Conservation (phyloP, 2,113 vertebrate species). For the Pelmatolapia mariae region DNA sequence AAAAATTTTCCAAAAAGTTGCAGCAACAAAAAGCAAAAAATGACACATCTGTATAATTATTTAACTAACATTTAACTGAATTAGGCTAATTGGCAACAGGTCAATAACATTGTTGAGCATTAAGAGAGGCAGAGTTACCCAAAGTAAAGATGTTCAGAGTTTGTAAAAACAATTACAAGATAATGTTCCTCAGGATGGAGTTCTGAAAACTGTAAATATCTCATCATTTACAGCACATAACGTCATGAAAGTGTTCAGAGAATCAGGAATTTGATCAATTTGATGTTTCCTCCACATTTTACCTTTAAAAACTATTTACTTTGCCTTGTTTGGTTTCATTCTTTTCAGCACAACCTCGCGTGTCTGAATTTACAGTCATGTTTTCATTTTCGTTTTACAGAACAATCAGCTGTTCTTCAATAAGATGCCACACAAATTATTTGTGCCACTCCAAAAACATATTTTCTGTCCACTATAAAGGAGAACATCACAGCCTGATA, state of each 20-base stretch:
- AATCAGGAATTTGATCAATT: background rate
- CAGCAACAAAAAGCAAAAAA: background rate
- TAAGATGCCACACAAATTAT: too few relatives aligned
- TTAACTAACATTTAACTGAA: background rate
- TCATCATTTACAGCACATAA: background rate
- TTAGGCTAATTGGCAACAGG: background rate
- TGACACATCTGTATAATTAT: background rate
- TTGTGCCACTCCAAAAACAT: too few relatives aligned
- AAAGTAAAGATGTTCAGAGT: background rate
- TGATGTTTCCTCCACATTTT: too few relatives aligned
- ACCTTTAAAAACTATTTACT: too few relatives aligned
- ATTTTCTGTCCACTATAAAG: too few relatives aligned
- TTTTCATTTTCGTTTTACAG: too few relatives aligned
- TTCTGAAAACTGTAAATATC: fast-evolving
- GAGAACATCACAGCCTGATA: too few relatives aligned
- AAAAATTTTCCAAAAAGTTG: background rate
- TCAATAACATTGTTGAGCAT: background rate
- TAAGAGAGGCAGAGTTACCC: background rate
- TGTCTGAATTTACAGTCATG: too few relatives aligned
- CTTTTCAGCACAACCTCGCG: too few relatives aligned
- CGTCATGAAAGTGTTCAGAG: fast-evolving
- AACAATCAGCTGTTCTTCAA: too few relatives aligned
- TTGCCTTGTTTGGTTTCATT: too few relatives aligned
- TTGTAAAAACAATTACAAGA: background rate
- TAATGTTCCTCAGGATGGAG: fast-evolving